These are phyloP conservation scores for Lethrus apterus DNA, from an alignment of 1,140 invertebrate genomes.

Conservation along the genomic window DNA sequence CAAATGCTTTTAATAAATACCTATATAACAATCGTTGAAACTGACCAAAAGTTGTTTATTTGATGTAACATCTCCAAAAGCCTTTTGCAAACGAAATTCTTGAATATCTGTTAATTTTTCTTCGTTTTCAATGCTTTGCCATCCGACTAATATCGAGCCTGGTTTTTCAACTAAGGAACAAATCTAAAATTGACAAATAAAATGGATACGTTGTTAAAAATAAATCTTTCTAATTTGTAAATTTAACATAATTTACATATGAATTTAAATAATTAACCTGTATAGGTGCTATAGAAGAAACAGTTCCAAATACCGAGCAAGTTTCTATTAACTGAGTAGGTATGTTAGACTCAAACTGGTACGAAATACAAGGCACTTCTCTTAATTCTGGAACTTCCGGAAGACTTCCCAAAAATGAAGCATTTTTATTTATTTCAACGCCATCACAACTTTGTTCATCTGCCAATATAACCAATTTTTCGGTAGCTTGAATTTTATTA, in stretches of 20 bases:
- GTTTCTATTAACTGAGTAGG: constrained; percentile 23
- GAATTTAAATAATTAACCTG: constrained; percentile 21
- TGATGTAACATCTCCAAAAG: constrained; percentile 25
- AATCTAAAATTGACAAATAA: constrained; percentile 21
- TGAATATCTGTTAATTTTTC: constrained; percentile 30
- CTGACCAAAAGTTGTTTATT: constrained; percentile 22
- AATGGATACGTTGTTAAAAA: not conserved
- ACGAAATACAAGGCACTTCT: constrained; percentile 34
- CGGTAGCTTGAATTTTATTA: constrained; percentile 25
- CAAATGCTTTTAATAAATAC: constrained; percentile 9
- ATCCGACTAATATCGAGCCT: constrained; percentile 31
- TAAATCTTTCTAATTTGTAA: not conserved
- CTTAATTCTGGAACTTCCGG: constrained; percentile 29
- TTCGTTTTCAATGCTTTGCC: constrained; percentile 26
- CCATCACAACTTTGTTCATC: constrained; percentile 8
- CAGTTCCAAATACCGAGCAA: constrained; percentile 25
- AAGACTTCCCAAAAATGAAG: constrained; percentile 25
- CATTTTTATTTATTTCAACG: constrained; percentile 22
- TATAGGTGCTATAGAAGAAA: constrained; percentile 27
- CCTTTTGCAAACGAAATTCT: constrained; percentile 32
- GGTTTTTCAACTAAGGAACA: constrained; percentile 25
- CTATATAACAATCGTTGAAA: constrained; percentile 30
- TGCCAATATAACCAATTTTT: constrained; percentile 23
- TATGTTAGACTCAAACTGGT: constrained; percentile 23
- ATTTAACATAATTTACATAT: not conserved